These are phyloP conservation scores for Doris montereyensis DNA, from an alignment of 2,888 invertebrate genomes.

Conservation along the genomic window DNA sequence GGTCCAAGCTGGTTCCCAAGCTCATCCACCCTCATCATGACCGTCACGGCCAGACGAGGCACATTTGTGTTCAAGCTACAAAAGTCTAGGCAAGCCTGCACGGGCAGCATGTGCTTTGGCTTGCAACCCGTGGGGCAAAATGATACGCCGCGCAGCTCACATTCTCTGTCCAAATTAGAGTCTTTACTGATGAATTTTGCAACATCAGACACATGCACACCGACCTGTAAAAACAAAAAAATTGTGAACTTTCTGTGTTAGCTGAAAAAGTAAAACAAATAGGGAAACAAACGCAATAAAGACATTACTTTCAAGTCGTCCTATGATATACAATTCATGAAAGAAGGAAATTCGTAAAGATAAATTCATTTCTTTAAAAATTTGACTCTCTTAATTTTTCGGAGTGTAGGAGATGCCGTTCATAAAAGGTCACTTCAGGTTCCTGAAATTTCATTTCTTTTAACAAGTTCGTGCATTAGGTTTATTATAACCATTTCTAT, in stretches of 20 bases:
- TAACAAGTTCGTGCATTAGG: too few relatives aligned
- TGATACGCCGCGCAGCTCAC: slow-evolving; percentile 52
- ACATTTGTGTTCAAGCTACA: slow-evolving; percentile 56
- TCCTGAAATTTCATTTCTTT: too few relatives aligned
- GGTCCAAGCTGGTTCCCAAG: slow-evolving; percentile 52
- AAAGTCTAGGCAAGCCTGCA: slow-evolving; percentile 50
- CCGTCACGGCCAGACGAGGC: slow-evolving; percentile 59
- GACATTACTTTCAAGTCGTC: not conserved
- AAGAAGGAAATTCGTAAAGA: not conserved
- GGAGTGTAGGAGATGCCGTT: too few relatives aligned
- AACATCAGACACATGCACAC: slow-evolving; percentile 66
- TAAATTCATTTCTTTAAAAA: too few relatives aligned
- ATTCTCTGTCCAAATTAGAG: slow-evolving; percentile 58
- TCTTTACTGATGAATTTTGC: slow-evolving; percentile 55
- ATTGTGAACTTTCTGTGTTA: too few relatives aligned
- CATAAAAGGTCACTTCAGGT: too few relatives aligned
- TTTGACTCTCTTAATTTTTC: too few relatives aligned
- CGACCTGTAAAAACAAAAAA: slow-evolving; percentile 32
- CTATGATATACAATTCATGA: not conserved
- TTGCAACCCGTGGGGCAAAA: slow-evolving; percentile 52
- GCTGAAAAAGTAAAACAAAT: not conserved
- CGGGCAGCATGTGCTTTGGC: slow-evolving; percentile 57
- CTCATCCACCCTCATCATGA: slow-evolving; percentile 56
- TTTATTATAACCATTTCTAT: too few relatives aligned
- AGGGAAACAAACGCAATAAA: not conserved